These are phyloP conservation scores for Drosophila antonietae DNA, from an alignment of 2,888 invertebrate genomes.

Conservation along the genomic window DNA sequence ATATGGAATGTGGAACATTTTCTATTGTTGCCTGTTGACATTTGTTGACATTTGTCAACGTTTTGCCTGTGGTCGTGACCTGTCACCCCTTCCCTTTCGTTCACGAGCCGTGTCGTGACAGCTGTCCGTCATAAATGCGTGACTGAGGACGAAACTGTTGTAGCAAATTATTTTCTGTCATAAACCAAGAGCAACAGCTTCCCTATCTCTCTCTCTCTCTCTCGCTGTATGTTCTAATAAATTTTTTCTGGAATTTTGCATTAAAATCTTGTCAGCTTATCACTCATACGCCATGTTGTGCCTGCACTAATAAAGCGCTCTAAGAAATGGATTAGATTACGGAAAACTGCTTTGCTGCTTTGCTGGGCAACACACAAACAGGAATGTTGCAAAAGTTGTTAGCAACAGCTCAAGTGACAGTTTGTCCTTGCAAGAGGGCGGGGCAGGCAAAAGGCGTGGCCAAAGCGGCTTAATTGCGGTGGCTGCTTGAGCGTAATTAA, in stretches of 20 bases:
- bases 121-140: conserved; percentile 51
- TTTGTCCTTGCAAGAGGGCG: background rate
- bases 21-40: conserved; percentile 59
- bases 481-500: conserved; percentile 13
- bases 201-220: background rate
- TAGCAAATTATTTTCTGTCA: conserved; percentile 20
- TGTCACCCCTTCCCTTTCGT: conserved; percentile 11
- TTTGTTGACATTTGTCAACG: conserved; percentile 55
- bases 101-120: conserved; percentile 21
- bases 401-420: conserved; percentile 27
- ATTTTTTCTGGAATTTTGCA: background rate
- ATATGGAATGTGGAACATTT: conserved; percentile 41
- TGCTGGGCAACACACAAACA: conserved; percentile 7
- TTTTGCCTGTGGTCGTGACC: conserved; percentile 38
- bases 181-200: background rate
- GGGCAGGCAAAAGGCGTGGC: background rate
- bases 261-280: conserved; percentile 26
- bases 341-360: conserved; percentile 7
- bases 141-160: conserved; percentile 25
- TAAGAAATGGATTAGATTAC: conserved; percentile 34
- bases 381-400: conserved; percentile 26
- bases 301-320: conserved; percentile 19
- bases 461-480: conserved; percentile 53
- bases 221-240: background rate
- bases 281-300: conserved; percentile 31